phyloP scores from a whole-genome alignment of 2,888 invertebrate species.

The Parelbella ahira region DNA sequence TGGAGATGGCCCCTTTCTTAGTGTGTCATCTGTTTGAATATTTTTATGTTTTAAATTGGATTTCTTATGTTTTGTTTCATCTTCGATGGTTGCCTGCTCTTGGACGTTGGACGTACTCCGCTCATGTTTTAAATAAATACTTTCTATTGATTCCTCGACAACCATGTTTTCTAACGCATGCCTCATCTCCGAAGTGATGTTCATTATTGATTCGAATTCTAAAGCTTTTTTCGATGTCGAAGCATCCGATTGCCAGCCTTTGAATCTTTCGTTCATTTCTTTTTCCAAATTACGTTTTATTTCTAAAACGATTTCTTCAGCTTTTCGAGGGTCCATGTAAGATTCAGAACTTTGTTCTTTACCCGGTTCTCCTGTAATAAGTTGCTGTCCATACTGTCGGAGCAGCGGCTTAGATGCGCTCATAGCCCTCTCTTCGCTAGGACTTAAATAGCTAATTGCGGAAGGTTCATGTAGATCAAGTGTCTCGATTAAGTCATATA shows the following conservation, averaged over 20 bases:
- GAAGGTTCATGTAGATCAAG: constrained; percentile 26
- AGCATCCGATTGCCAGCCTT: constrained; percentile 23
- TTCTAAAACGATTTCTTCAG: constrained; percentile 30
- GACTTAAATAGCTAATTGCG: constrained; percentile 20
- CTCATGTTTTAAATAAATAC: constrained; percentile 1
- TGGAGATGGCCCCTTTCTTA: constrained; percentile 25
- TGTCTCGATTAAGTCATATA: constrained; percentile 45
- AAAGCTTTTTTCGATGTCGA: constrained; percentile 2
- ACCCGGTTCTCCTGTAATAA: constrained; percentile 30
- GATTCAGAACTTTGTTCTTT: constrained; percentile 16
- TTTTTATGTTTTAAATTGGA: constrained; percentile 44
- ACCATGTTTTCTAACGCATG: constrained; percentile 27
- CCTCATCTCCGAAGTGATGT: constrained; percentile 35
- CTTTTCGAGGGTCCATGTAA: constrained; percentile 25
- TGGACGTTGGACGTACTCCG: constrained; percentile 7
- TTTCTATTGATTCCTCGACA: constrained; percentile 1
- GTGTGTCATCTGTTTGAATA: constrained; percentile 40
- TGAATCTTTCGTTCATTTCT: constrained; percentile 28
- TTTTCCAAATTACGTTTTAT: constrained; percentile 32
- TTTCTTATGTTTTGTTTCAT: constrained; percentile 27
- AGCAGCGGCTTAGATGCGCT: constrained; percentile 21
- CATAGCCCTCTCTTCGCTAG: not conserved
- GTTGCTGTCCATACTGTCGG: constrained; percentile 42
- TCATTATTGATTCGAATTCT: constrained; percentile 32
- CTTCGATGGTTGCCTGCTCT: not conserved